These are phyloP conservation scores for Mormyrus proboscirostris DNA, from an alignment of 2,797 vertebrate species.

Conservation along the genomic window DNA sequence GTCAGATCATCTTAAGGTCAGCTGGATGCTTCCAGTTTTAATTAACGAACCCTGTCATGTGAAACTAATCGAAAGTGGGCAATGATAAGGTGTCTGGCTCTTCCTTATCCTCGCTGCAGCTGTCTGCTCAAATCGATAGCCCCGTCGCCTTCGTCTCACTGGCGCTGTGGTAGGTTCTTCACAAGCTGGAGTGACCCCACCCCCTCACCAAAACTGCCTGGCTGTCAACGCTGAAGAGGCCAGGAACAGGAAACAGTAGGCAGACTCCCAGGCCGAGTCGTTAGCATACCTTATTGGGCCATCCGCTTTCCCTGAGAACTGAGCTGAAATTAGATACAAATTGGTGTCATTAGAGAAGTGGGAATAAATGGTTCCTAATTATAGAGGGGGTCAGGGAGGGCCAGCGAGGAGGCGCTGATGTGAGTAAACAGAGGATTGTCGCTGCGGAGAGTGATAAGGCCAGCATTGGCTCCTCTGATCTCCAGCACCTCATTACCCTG, in stretches of 20 bases:
- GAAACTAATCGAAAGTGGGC: conserved; percentile 7
- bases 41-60: conserved; percentile 14
- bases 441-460: conserved; percentile 24
- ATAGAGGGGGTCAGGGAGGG: conserved; percentile 42
- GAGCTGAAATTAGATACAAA: conserved; percentile 65
- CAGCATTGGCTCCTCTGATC: not conserved
- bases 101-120: conserved; percentile 5
- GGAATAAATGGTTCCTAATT: conserved; percentile 49
- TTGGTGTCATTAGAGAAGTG: conserved; percentile 54
- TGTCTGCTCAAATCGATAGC: conserved; percentile 47
- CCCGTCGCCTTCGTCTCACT: not conserved
- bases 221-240: conserved; percentile 44
- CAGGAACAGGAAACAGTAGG: conserved; percentile 49
- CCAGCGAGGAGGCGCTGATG: conserved; percentile 39
- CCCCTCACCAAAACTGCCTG: conserved; percentile 25
- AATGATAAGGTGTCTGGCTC: conserved; percentile 4
- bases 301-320: conserved; percentile 42
- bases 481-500: not conserved
- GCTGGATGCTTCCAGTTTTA: not conserved
- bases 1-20: conserved; percentile 18
- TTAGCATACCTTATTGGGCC: conserved; percentile 3
- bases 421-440: conserved; percentile 43
- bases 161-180: not conserved
- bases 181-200: not conserved
- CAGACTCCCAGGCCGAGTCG: conserved; percentile 42